Conservation (phyloP, 2,797 vertebrate species). For the Threskiornis aethiopicus region DNA sequence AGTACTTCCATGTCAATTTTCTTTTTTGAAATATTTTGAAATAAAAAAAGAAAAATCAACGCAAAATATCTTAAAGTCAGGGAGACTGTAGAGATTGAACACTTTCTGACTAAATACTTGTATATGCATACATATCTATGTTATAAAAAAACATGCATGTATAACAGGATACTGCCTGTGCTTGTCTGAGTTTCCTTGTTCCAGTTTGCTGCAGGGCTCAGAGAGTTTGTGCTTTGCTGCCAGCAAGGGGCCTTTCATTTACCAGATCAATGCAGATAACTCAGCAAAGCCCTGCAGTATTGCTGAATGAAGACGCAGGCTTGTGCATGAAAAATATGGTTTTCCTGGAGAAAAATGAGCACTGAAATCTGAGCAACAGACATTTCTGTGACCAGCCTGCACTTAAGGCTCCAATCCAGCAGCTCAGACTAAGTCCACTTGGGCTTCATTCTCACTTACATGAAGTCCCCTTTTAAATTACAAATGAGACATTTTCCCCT, state of each 20-base stretch:
- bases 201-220: neutral
- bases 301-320: neutral
- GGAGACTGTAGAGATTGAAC: neutral
- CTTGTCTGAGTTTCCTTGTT: neutral
- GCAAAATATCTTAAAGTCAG: neutral
- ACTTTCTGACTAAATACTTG: neutral
- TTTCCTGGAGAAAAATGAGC: neutral
- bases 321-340: neutral
- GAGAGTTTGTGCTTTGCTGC: neutral
- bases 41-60: neutral
- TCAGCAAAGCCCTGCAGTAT: neutral
- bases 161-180: neutral
- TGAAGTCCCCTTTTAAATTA: neutral
- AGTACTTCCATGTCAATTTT: neutral
- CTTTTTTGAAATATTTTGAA: neutral
- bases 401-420: neutral
- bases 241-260: constrained; percentile 39
- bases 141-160: neutral
- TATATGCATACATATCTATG: neutral
- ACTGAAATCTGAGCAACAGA: neutral
- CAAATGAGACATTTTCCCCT: neutral
- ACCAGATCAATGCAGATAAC: constrained; percentile 34
- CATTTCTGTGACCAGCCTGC: neutral
- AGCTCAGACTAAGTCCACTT: neutral
- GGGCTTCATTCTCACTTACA: neutral